Evolutionary conservation across 2,888 invertebrate genomes (phyloP).

Genomic region (Pyrrhosoma nymphula): DNA sequence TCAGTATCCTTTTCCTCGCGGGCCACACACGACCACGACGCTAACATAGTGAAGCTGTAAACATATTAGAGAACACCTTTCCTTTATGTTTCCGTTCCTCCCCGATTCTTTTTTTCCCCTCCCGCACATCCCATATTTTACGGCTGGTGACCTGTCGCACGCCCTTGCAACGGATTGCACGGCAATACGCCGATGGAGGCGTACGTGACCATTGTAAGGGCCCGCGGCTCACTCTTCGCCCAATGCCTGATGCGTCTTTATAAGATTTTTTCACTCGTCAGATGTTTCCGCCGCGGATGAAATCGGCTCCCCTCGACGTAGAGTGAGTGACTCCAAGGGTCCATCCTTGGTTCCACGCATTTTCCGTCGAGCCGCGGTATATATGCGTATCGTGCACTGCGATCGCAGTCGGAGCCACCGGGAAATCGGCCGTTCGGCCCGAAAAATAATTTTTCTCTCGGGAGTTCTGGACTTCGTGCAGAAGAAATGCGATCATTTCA

Average conservation of each 20-base stretch:
- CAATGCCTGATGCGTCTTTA: background rate
- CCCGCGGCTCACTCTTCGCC: background rate
- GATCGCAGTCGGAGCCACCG: background rate
- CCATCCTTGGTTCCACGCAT: background rate
- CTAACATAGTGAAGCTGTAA: too few species aligned
- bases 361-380: background rate
- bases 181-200: background rate
- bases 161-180: too few species aligned
- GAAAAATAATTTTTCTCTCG: background rate
- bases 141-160: too few species aligned
- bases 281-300: background rate
- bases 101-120: too few species aligned
- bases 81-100: too few species aligned
- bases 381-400: background rate
- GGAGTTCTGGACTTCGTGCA: background rate
- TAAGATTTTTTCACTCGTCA: background rate
- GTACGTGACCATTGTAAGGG: background rate
- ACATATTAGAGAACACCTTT: too few species aligned
- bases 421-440: background rate
- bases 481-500: background rate
- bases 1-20: too few species aligned
- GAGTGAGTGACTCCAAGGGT: background rate
- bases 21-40: too few species aligned
- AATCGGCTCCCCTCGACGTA: background rate
- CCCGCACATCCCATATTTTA: too few species aligned